Evolutionary conservation across 2,113 vertebrate species (phyloP), one percentile per base, ranked within the genome.

Genomic region (Thunnus thynnus): DNA sequence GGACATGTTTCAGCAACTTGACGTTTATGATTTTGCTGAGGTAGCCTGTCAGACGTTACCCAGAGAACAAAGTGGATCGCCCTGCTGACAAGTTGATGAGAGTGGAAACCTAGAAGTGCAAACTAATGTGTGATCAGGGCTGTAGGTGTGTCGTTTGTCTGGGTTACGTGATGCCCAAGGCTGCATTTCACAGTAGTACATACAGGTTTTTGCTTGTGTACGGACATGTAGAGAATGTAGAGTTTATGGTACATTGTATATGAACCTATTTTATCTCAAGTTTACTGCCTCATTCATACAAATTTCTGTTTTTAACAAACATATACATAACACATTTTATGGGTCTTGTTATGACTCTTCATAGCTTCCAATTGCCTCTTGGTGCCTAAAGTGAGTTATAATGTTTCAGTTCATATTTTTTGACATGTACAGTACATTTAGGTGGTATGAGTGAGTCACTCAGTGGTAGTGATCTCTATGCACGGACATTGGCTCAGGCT

Each of bases 81-180:
- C 60, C 12, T 36, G 63, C 50, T 65, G 78, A 76, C 72, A 71
- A 20, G 44, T 44, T 75, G 84, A 81, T 75, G 69, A 81, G 73
- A 78, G 48, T 57, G 50, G 66, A 72, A 14, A 61, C 20, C 41
- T n/a, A 17, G 14, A 46, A 52, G 61, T 14, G 12, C 36, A 71
- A 55, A 8, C 60, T 74, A 52, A 67, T 25, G 82, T 74, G n/a
- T 57, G 52, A 47, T 54, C 27, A 10, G 13, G 71, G 72, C 68
- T 50, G 62, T 1, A 47, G 52, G n/a, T 47, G 36, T 30, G 60
- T 70, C 54, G 25, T 84, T 22, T 67, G 58, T 70, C 71, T 54
- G 65, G 13, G 54, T 84, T 61, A 66, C 41, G 2, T n/a, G 27
- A 4, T 8, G 56, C 73, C 27, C 46, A 1, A 36, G 64, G 86